Evolutionary conservation across 2,113 vertebrate genomes (phyloP).

Genomic region (Tyrannus savana): DNA sequence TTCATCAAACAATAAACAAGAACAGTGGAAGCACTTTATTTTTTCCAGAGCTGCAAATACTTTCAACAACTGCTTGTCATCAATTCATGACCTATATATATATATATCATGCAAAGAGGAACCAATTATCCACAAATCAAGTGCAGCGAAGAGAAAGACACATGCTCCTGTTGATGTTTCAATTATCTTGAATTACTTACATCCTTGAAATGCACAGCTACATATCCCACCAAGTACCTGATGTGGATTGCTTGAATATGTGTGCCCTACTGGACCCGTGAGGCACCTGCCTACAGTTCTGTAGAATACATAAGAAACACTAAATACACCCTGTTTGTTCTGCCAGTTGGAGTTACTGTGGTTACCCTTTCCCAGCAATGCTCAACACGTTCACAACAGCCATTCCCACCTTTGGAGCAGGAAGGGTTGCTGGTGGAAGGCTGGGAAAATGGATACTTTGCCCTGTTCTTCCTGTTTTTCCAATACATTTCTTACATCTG

Average conservation of each 20-base stretch:
- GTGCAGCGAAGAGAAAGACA: not conserved
- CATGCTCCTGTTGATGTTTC: not conserved
- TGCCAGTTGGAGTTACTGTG: not conserved
- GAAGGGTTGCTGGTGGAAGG: not conserved
- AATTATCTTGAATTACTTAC: not conserved
- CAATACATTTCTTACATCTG: not conserved
- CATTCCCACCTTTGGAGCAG: not conserved
- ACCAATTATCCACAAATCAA: not conserved
- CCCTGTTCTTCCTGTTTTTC: not conserved
- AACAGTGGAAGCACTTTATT: not conserved
- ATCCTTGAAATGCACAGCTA: not conserved
- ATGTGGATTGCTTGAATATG: not conserved
- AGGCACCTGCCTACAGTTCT: not conserved
- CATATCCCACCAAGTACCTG: not conserved
- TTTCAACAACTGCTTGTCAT: not conserved
- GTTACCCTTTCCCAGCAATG: not conserved
- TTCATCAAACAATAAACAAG: not conserved
- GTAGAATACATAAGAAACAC: not conserved
- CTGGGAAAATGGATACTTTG: not conserved
- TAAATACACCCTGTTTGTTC: not conserved
- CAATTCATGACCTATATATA: not conserved
- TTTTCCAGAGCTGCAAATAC: not conserved
- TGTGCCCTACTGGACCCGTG: not conserved
- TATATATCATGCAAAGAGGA: not conserved
- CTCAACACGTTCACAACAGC: not conserved